Base-by-base conservation (phyloP, 2,113 vertebrate genomes). In the Passer montanus region DNA sequence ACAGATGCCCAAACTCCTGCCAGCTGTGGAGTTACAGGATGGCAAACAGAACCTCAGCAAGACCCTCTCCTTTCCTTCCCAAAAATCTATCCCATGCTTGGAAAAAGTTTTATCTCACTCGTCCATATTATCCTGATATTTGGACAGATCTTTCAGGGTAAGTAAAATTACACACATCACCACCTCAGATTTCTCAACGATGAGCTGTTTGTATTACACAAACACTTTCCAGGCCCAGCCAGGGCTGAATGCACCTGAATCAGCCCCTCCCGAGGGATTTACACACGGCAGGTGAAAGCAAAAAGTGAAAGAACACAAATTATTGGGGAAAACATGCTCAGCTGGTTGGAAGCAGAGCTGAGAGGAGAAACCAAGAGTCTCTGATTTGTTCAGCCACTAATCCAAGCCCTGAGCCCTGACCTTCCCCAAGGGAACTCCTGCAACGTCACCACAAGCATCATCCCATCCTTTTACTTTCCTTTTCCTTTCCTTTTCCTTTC, bases 251-350 rank as follows among this genome's bases (percentile, higher is more conserved):
- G 6, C 28, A 70, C 43, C n/a, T 58, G 55, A 52, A 59, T 5
- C 14, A 55, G 75, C 6, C 18, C 22, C 7, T 84, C 4, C 26
- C 2, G 8, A 33, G 69, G 47, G 44, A 43, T 50, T 33, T 30
- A 31, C 46, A 53, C 15, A 7, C 5, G 21, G 39, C 26, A 87
- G 52, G 76, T 2, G 44, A 64, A 35, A 88, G 16, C 6, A 6
- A 12, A 60, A 28, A 15, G 3, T 11, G 33, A 39, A 58, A 46
- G 16, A 69, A 4, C 11, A 33, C 1, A 18, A n/a, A 10, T 13
- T 1, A 7, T 1, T 15, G 64, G 30, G 33, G 37, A 16, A 59
- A 67, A 19, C 7, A 18, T 0, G 15, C 30, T 56, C 69, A 53
- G 43, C 9, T 67, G 35, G 3, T n/a, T 11, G 28, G 26, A 31